Conservation (phyloP, 1,140 invertebrate genomes). For the Homarus americanus region DNA sequence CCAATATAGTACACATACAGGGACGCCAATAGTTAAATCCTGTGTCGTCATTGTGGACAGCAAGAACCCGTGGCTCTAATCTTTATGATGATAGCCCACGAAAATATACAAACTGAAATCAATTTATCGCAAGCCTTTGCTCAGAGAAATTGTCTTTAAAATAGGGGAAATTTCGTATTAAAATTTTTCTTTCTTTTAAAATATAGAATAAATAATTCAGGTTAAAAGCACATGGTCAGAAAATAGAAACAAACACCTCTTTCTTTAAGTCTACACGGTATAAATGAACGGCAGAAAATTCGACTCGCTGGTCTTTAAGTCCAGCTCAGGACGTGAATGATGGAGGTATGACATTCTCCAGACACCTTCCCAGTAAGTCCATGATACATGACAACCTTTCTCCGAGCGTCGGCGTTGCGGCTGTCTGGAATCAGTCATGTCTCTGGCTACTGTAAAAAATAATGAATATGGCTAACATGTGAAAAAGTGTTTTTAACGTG, state of each 20-base stretch:
- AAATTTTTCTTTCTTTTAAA: background rate
- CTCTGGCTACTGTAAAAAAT: constrained; percentile 48
- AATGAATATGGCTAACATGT: constrained; percentile 52
- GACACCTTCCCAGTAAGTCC: background rate
- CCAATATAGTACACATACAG: background rate
- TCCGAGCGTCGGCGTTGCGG: background rate
- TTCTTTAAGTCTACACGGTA: background rate
- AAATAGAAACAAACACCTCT: background rate
- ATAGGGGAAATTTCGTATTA: background rate
- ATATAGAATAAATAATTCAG: background rate
- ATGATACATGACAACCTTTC: background rate
- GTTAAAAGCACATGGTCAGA: background rate
- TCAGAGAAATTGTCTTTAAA: background rate
- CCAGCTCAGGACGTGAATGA: background rate
- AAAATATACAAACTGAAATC: background rate
- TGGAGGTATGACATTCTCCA: constrained; percentile 18
- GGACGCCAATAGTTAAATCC: background rate
- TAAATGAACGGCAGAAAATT: background rate
- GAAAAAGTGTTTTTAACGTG: constrained; percentile 40
- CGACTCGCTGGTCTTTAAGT: background rate
- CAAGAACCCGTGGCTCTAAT: background rate
- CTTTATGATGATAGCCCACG: background rate
- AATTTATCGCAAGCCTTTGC: background rate
- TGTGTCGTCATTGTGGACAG: background rate
- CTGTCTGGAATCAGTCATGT: constrained; percentile 21